Evolutionary conservation across 2,888 invertebrate species (phyloP), one percentile per base, ranked within the genome.

Genomic region (Leptopterna dolabrata): DNA sequence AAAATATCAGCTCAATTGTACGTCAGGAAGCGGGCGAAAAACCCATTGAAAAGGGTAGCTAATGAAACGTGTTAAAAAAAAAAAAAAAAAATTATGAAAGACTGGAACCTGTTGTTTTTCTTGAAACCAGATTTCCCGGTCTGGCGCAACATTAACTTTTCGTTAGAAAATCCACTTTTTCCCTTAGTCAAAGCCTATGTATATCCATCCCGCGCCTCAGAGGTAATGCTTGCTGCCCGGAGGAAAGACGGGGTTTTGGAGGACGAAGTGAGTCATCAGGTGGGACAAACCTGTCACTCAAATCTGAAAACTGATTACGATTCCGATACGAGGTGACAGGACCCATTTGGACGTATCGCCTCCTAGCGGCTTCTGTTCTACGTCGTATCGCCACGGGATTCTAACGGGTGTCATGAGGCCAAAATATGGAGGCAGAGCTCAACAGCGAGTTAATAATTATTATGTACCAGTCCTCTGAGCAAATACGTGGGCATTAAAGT

Each of bases 231-330:
- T 19, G 7, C 63, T 19, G 63, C 24, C 36, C 16, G 73, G 36
- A 55, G 4, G 55, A 55, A 19, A 30, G 73, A n/a, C 73, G 73
- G 36, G 30, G 16, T 41, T 51, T 51, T 24, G 63, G 63, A 63
- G 27, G 63, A 51, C 27, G 19, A 24, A 19, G 63, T 63, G 63
- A 63, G 24, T 63, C 63, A 73, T 78, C 78, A 43, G 45, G 45
- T 55, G 29, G 55, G 51, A 81, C 47, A 81, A 81, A 81, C 81
- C 81, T 81, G 81, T 81, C 81, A 81, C 55, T 81, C 81, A 27
- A 81, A 78, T 78, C 55, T 29, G 55, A 55, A 81, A 81, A 81
- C 81, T 81, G 81, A 81, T 81, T 81, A 81, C 51, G 81, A 81
- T 51, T 63, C 24, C 24, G 63, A 81, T 43, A 81, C 81, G 51